phyloP scores from a whole-genome alignment of 2,888 invertebrate genomes.

The Drosophila vallismaia region DNA sequence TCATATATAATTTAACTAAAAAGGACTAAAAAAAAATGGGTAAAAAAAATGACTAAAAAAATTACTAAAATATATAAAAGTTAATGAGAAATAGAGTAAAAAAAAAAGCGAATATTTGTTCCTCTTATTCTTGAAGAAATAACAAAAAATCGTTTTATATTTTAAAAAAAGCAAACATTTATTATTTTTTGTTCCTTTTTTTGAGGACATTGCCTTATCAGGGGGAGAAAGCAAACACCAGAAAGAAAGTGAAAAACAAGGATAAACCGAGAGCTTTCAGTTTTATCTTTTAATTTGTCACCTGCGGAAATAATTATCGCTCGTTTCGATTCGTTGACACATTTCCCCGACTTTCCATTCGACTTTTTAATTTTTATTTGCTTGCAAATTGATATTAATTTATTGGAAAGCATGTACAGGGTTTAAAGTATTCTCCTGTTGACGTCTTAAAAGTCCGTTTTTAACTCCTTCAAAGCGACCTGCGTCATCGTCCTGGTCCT shows the following conservation, averaged over 20 bases:
- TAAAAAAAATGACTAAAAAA: no score
- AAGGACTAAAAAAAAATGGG: no score
- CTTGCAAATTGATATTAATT: slow-evolving; percentile 49
- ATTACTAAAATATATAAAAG: no score
- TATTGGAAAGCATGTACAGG: not conserved
- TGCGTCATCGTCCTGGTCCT: not conserved
- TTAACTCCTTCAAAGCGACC: not conserved
- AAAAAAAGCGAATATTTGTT: no score
- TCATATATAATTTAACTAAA: no score
- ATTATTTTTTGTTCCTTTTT: not conserved
- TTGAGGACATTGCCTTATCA: no score
- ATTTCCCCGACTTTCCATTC: slow-evolving; percentile 18
- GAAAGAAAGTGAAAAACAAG: not conserved
- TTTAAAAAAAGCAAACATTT: no score
- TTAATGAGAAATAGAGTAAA: no score
- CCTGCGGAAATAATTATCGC: slow-evolving; percentile 53
- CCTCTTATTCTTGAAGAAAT: no score
- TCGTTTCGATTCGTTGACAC: slow-evolving; percentile 38
- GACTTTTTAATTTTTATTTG: slow-evolving; percentile 33
- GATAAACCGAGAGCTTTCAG: not conserved
- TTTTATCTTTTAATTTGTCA: slow-evolving; percentile 42
- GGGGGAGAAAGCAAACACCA: not conserved
- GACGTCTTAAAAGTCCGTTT: not conserved
- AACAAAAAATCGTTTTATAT: no score
- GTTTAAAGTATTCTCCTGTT: not conserved